Conservation (phyloP, 2,888 invertebrate genomes). For the Kryphioiulus occultus region DNA sequence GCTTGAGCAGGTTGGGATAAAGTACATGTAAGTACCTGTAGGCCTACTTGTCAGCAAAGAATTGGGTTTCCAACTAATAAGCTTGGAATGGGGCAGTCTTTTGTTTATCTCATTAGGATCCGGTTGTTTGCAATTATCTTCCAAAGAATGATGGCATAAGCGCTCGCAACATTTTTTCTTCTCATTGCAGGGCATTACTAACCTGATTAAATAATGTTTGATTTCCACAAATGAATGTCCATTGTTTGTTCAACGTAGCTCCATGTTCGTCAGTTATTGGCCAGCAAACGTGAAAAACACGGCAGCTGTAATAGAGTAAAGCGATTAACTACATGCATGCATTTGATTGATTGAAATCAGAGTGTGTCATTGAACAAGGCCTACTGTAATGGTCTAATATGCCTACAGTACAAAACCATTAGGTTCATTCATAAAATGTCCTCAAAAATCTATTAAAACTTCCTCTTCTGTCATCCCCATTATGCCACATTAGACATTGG, state of each 20-base stretch:
- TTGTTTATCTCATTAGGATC: neutral
- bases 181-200: conserved; percentile 14
- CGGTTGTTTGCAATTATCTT: neutral
- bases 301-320: conserved; percentile 38
- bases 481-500: too few species aligned
- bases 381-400: too few species aligned
- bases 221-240: conserved; percentile 54
- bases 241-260: conserved; percentile 51
- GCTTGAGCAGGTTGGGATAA: neutral
- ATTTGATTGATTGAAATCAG: too few species aligned
- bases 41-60: too few species aligned
- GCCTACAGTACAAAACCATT: too few species aligned
- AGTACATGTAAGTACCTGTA: neutral
- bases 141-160: neutral
- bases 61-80: neutral
- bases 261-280: conserved; percentile 53
- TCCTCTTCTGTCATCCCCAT: too few species aligned
- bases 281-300: conserved; percentile 53
- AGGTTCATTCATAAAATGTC: too few species aligned
- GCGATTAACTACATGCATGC: too few species aligned
- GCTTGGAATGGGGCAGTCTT: neutral
- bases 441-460: too few species aligned
- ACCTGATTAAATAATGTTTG: conserved; percentile 55
- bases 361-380: too few species aligned
- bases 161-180: neutral